phyloP scores from a whole-genome alignment of 2,797 vertebrate species.

The Diplodus sargus region DNA sequence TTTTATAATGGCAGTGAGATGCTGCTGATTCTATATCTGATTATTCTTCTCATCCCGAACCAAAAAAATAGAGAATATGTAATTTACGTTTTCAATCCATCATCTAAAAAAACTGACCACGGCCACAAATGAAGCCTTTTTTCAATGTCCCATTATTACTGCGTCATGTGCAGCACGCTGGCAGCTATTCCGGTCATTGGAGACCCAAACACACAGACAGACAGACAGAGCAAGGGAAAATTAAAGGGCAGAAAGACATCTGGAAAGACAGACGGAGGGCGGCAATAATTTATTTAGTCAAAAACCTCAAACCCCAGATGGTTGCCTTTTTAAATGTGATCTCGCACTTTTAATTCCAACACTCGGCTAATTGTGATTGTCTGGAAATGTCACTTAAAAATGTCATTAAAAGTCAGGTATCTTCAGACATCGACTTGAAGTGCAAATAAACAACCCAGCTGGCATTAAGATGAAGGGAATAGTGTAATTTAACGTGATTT shows the following conservation, averaged over 20 bases:
- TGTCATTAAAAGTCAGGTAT: slow-evolving; percentile 55
- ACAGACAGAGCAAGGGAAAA: slow-evolving; percentile 51
- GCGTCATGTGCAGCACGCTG: slow-evolving; percentile 6
- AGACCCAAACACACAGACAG: slow-evolving; percentile 43
- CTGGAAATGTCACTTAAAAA: slow-evolving; percentile 71
- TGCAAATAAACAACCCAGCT: slow-evolving; percentile 11
- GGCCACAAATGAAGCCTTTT: slow-evolving; percentile 23
- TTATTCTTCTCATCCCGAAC: background rate
- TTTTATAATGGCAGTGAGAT: background rate
- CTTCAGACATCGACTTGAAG: slow-evolving; percentile 47
- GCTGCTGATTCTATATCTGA: background rate
- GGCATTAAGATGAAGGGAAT: background rate
- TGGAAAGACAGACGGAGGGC: slow-evolving; percentile 72
- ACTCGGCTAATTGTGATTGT: slow-evolving; percentile 72
- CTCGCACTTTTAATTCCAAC: slow-evolving; percentile 67
- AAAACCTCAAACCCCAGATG: slow-evolving; percentile 69
- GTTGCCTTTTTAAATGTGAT: slow-evolving; percentile 70
- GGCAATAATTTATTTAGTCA: slow-evolving; percentile 75
- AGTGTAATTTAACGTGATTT: background rate
- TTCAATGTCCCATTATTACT: slow-evolving; percentile 3
- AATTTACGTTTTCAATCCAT: background rate
- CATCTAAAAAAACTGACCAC: background rate
- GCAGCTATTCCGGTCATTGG: slow-evolving; percentile 32
- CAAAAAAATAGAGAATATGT: background rate
- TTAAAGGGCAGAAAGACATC: slow-evolving; percentile 70